phyloP scores from a whole-genome alignment of 2,888 invertebrate species.

The Portevinia maculata region DNA sequence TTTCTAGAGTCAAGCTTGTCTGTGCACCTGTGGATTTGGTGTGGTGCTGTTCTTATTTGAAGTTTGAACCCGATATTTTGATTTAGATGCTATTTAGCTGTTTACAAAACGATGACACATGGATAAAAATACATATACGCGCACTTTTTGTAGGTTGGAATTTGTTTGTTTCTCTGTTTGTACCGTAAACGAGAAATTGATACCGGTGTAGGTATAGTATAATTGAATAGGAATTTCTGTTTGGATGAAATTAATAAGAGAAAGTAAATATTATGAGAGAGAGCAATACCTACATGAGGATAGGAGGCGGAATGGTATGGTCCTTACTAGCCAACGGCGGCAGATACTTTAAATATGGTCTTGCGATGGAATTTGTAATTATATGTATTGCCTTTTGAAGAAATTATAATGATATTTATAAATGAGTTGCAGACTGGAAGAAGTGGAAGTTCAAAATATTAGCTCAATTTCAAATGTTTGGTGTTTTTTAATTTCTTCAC shows the following conservation, averaged over 20 bases:
- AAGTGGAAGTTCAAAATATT: too few species aligned
- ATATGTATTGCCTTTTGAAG: not conserved
- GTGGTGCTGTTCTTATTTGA: not conserved
- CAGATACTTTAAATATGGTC: not conserved
- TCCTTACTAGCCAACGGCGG: slow-evolving; percentile 3
- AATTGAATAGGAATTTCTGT: slow-evolving; percentile 50
- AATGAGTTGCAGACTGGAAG: not conserved
- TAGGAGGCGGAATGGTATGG: slow-evolving; percentile 16
- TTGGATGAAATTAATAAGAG: slow-evolving; percentile 50
- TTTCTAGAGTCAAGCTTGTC: slow-evolving; percentile 20
- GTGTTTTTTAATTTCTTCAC: too few species aligned
- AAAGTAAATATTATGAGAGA: slow-evolving; percentile 29
- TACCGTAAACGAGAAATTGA: slow-evolving; percentile 35
- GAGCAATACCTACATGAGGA: slow-evolving; percentile 16
- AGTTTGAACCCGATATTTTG: not conserved
- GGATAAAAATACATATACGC: not conserved
- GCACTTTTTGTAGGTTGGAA: too few species aligned
- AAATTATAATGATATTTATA: not conserved
- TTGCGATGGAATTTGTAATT: not conserved
- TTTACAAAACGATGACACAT: not conserved
- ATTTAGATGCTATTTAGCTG: slow-evolving; percentile 5
- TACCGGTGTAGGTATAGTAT: not conserved
- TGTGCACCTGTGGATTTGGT: slow-evolving; percentile 16
- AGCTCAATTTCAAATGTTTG: too few species aligned
- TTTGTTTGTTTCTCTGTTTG: slow-evolving; percentile 25